A percentile compares a stretch with the other conserved stretches of the same genome.
These are phyloP conservation scores for Drosophila rellima DNA, from an alignment of 2,888 invertebrate species.

Conservation along the genomic window DNA sequence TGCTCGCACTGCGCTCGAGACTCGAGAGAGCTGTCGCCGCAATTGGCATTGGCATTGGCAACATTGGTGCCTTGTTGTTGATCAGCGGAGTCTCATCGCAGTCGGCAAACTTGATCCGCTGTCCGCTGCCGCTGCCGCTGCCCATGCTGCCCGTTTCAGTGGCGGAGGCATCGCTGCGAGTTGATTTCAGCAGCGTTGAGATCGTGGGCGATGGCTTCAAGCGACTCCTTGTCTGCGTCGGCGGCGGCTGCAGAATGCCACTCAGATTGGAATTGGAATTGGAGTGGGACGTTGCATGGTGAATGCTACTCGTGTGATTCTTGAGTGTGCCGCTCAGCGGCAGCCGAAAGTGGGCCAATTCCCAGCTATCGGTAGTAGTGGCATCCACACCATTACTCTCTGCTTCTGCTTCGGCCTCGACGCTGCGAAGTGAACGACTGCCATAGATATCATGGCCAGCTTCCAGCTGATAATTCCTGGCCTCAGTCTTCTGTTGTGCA, in stretches of 20 bases:
- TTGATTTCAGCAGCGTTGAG: constrained; percentile 67
- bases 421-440: constrained; percentile 73
- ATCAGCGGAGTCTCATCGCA: constrained; percentile 63
- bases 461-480: constrained; percentile 63
- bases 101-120: constrained; percentile 74
- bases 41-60: constrained; percentile 14
- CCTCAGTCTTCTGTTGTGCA: constrained; percentile 57
- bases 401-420: constrained; percentile 42
- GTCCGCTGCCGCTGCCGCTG: constrained; percentile 68
- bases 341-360: constrained; percentile 80
- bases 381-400: not conserved
- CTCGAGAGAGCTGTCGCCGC: constrained; percentile 16
- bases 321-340: constrained; percentile 81
- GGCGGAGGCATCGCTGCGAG: constrained; percentile 39
- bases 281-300: constrained; percentile 62
- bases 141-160: constrained; percentile 63
- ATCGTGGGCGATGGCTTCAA: constrained; percentile 79
- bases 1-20: constrained; percentile 53
- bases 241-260: constrained; percentile 72
- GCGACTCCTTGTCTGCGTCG: constrained; percentile 52
- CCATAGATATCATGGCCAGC: constrained; percentile 69
- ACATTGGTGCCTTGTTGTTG: constrained; percentile 19
- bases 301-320: constrained; percentile 58
- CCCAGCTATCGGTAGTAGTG: constrained; percentile 64
- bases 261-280: constrained; percentile 81